Evolutionary conservation across 64 coral and sea anemone species (phyloP).

Genomic region (Pocillopora damicornis): DNA sequence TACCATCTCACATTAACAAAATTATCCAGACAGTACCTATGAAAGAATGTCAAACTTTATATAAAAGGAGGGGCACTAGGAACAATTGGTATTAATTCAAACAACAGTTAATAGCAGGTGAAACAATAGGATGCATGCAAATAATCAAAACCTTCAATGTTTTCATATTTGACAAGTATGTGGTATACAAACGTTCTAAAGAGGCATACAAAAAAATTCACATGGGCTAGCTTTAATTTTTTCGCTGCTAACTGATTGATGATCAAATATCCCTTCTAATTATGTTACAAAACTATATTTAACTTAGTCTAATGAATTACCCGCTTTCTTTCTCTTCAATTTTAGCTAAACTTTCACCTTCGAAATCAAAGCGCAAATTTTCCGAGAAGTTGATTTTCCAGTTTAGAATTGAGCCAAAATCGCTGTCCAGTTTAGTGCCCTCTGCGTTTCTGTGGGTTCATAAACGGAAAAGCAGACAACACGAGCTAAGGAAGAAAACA

Average conservation of each 20-base stretch:
- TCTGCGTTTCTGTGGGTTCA: constrained; percentile 25
- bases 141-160: neutral
- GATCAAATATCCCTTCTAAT: neutral
- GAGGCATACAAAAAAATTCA: neutral
- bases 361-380: neutral
- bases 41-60: neutral
- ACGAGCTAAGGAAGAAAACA: neutral
- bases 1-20: neutral
- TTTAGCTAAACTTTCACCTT: constrained; percentile 6
- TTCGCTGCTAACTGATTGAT: neutral
- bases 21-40: neutral
- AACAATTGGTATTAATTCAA: neutral
- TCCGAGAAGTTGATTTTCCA: constrained; percentile 11
- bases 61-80: neutral
- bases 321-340: neutral
- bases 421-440: neutral
- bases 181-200: neutral
- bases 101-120: neutral
- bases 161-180: neutral
- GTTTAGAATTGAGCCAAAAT: constrained; percentile 19
- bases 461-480: constrained; percentile 7
- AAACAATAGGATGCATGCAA: neutral
- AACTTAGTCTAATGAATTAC: neutral
- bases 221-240: neutral
- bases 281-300: neutral